Evolutionary conservation across 2,797 vertebrate genomes (phyloP).

Genomic region (Labroides dimidiatus): DNA sequence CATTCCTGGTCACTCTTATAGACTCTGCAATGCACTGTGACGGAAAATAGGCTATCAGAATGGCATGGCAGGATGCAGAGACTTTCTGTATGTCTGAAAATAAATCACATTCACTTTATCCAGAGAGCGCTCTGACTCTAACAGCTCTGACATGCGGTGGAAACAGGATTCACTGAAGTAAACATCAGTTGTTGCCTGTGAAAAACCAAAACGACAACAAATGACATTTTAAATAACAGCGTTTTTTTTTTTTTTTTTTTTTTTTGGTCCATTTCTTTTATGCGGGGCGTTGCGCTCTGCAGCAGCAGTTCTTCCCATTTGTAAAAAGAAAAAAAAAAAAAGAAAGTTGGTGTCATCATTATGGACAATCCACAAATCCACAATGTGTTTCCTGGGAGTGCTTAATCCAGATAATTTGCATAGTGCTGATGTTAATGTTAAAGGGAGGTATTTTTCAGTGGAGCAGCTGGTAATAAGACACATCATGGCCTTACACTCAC

Average conservation of each 20-base stretch:
- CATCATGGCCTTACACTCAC: background rate
- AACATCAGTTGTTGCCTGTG: slow-evolving; percentile 16
- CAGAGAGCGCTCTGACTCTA: background rate
- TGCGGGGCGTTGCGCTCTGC: slow-evolving; percentile 20
- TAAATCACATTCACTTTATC: slow-evolving; percentile 10
- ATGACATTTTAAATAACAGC: background rate
- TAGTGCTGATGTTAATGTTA: slow-evolving; percentile 47
- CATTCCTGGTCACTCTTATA: slow-evolving; percentile 16
- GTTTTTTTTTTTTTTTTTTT: slow-evolving; percentile 15
- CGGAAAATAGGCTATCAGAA: slow-evolving; percentile 13
- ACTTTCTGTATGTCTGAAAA: slow-evolving; percentile 5
- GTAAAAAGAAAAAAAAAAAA: no score
- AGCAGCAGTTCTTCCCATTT: slow-evolving; percentile 11
- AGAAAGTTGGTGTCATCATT: slow-evolving; percentile 23
- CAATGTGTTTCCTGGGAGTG: slow-evolving; percentile 18
- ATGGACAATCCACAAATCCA: slow-evolving; percentile 18
- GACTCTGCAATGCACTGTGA: background rate
- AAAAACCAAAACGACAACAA: slow-evolving; percentile 11
- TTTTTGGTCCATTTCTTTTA: background rate
- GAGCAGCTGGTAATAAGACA: slow-evolving; percentile 20
- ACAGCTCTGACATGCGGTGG: background rate
- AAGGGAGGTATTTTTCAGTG: slow-evolving; percentile 9
- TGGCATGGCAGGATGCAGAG: background rate
- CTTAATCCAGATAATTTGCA: slow-evolving; percentile 40
- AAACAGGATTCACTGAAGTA: slow-evolving; percentile 28